These are phyloP conservation scores for Microchirus variegatus DNA, from an alignment of 2,797 vertebrate genomes.

Conservation along the genomic window DNA sequence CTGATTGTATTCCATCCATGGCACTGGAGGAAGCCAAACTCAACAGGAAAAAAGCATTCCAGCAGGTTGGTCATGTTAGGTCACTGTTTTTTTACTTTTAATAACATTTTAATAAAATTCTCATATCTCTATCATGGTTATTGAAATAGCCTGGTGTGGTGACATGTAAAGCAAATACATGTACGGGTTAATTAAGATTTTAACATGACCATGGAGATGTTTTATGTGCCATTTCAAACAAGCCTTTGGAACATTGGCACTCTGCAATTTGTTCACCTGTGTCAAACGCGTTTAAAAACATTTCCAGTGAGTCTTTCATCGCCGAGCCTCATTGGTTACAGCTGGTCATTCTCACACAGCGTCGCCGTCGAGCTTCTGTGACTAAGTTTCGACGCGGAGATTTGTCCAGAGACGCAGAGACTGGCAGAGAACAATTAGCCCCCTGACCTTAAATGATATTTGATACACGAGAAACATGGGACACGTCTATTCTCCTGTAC, in stretches of 20 bases:
- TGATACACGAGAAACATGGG: constrained; percentile 19
- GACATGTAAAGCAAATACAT: constrained; percentile 4
- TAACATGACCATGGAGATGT: neutral
- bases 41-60: constrained; percentile 48
- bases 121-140: neutral
- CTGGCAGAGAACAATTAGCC: constrained; percentile 18
- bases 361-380: constrained; percentile 13
- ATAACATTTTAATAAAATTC: constrained; percentile 36
- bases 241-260: too few species aligned
- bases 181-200: constrained; percentile 9
- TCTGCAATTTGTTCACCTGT: constrained; percentile 4
- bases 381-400: constrained; percentile 19
- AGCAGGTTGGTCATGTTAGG: constrained; percentile 27
- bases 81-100: constrained; percentile 23
- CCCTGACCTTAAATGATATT: constrained; percentile 33
- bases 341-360: constrained; percentile 14
- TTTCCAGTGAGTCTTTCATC: constrained; percentile 10
- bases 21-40: constrained; percentile 36
- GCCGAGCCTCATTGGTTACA: constrained; percentile 18
- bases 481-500: constrained; percentile 6
- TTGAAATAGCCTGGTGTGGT: constrained; percentile 9
- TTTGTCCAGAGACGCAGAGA: constrained; percentile 25
- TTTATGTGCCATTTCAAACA: neutral
- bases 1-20: constrained; percentile 43
- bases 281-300: constrained; percentile 18